phyloP scores from a whole-genome alignment of 2,797 vertebrate species.

The Melopsittacus undulatus region DNA sequence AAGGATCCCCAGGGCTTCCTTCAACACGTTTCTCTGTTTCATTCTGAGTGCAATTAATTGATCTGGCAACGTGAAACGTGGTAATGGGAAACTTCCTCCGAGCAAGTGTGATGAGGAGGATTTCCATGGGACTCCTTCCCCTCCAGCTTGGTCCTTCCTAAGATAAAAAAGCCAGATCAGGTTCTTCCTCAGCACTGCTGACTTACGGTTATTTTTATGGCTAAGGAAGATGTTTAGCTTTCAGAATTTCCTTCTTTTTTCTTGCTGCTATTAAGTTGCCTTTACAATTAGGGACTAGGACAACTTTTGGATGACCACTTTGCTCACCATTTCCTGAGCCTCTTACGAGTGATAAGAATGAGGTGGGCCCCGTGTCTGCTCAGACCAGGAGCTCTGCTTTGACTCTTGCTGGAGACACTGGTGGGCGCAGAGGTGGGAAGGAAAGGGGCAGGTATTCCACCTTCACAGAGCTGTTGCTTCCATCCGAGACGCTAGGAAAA shows the following conservation, averaged over 20 bases:
- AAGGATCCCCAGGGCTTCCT: constrained; percentile 62
- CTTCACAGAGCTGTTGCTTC: constrained; percentile 16
- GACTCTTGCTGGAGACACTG: neutral
- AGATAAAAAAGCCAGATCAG: constrained; percentile 15
- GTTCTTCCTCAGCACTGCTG: constrained; percentile 22
- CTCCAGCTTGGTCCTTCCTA: constrained; percentile 39
- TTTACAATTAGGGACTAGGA: constrained; percentile 40
- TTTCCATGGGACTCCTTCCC: neutral
- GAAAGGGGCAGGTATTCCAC: neutral
- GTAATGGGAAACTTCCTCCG: constrained; percentile 33
- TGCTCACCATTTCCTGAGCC: neutral
- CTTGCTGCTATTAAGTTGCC: constrained; percentile 68
- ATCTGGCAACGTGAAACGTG: constrained; percentile 15
- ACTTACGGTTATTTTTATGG: neutral
- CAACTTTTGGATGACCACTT: constrained; percentile 2
- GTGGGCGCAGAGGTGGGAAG: neutral
- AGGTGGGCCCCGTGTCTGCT: neutral
- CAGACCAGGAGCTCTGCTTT: neutral
- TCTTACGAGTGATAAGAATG: neutral
- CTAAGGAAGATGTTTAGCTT: constrained; percentile 15
- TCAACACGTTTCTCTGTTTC: constrained; percentile 16
- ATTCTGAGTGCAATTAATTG: constrained; percentile 43
- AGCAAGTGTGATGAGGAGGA: constrained; percentile 28
- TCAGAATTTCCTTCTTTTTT: constrained; percentile 35
- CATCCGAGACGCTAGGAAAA: neutral